Evolutionary conservation across 2,888 invertebrate species (phyloP).

Genomic region (Eupeodes latifasciatus): DNA sequence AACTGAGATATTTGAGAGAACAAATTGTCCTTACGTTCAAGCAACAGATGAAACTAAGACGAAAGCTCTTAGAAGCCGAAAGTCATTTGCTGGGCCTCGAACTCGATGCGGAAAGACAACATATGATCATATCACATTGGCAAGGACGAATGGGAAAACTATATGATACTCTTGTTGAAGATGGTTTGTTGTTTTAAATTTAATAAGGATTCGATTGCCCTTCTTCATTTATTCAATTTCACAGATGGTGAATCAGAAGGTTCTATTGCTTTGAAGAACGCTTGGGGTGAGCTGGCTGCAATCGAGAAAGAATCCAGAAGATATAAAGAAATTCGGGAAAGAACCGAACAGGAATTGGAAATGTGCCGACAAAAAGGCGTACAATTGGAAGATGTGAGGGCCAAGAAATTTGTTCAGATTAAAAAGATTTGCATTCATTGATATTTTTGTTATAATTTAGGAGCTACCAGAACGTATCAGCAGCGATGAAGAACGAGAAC

Average conservation of each 20-base stretch:
- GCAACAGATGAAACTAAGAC: constrained; percentile 95
- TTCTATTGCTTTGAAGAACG: constrained; percentile 88
- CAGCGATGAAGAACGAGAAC: constrained; percentile 95
- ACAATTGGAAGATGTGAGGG: constrained; percentile 91
- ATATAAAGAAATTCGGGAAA: constrained; percentile 90
- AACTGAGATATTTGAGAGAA: constrained; percentile 89
- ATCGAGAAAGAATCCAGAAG: constrained; percentile 94
- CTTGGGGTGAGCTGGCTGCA: constrained; percentile 92
- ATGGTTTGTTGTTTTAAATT: constrained; percentile 78
- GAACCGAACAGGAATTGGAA: constrained; percentile 92
- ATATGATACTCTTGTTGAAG: constrained; percentile 82
- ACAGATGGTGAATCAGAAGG: constrained; percentile 83
- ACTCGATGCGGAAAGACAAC: constrained; percentile 94
- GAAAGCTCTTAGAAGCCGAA: constrained; percentile 95
- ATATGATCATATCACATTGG: constrained; percentile 94
- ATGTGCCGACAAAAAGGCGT: constrained; percentile 91
- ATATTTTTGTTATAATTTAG: constrained; percentile 80
- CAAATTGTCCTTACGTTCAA: constrained; percentile 95
- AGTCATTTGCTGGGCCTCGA: constrained; percentile 94
- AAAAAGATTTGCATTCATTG: not conserved
- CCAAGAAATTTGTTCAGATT: not conserved
- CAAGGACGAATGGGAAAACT: constrained; percentile 91
- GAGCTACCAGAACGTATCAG: constrained; percentile 93
- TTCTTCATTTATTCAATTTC: not conserved
- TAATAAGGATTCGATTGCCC: too few relatives aligned